Conservation (phyloP, 2,888 invertebrate genomes). For the Mimachlamys varia region DNA sequence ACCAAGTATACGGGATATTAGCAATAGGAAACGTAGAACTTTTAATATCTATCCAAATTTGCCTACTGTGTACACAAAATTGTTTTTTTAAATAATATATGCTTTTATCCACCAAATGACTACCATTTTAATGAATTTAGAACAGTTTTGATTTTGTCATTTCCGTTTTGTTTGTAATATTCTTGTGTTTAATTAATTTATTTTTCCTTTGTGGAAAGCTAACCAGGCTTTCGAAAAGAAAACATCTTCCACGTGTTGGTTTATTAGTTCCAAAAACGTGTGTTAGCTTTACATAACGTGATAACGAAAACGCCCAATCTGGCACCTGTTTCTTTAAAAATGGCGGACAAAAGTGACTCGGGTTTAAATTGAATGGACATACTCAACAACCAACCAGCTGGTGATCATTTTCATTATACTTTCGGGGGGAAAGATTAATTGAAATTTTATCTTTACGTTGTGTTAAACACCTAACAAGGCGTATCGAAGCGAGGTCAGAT, state of each 20-base stretch:
- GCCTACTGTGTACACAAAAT: too few relatives aligned
- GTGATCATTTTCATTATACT: not conserved
- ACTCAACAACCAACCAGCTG: not conserved
- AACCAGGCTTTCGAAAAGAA: too few relatives aligned
- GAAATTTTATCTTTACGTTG: conserved; percentile 31
- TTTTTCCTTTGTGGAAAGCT: too few relatives aligned
- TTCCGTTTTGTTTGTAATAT: too few relatives aligned
- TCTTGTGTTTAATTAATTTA: too few relatives aligned
- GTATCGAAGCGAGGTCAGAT: not conserved
- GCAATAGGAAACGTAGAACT: too few relatives aligned
- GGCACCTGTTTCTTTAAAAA: conserved; percentile 10
- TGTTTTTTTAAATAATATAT: too few relatives aligned
- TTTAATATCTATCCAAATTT: too few relatives aligned
- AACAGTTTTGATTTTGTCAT: too few relatives aligned
- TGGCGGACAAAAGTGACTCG: not conserved
- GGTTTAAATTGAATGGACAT: not conserved
- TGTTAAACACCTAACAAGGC: not conserved
- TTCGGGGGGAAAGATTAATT: not conserved
- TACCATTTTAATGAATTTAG: too few relatives aligned
- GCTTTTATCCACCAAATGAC: too few relatives aligned
- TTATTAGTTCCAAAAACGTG: not conserved
- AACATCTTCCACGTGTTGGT: not conserved
- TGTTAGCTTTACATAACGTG: not conserved
- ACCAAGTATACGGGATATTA: too few relatives aligned
- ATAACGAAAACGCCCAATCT: not conserved